phyloP scores from a whole-genome alignment of 2,888 invertebrate species.

The Drosophila borborema region DNA sequence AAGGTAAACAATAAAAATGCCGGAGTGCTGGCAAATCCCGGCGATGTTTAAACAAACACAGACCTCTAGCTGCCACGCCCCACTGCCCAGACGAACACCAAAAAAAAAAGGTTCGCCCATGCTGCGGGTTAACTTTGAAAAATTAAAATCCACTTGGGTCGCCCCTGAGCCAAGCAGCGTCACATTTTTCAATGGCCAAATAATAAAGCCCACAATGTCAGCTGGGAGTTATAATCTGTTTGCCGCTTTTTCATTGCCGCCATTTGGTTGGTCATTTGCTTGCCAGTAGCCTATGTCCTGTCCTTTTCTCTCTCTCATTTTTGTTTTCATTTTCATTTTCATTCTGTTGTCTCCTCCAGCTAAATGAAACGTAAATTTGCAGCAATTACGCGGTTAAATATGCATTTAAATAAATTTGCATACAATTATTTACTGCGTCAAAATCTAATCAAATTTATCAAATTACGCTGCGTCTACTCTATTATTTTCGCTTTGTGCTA shows the following conservation, averaged over 20 bases:
- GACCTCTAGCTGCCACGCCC: background rate
- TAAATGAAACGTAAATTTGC: conserved; percentile 85
- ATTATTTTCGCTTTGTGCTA: conserved; percentile 12
- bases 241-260: conserved; percentile 77
- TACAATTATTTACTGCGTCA: conserved; percentile 70
- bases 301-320: conserved; percentile 20
- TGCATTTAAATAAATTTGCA: conserved; percentile 83
- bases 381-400: conserved; percentile 84
- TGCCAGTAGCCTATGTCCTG: conserved; percentile 15
- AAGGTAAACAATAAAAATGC: conserved; percentile 72
- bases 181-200: conserved; percentile 81
- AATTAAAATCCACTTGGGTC: conserved; percentile 82
- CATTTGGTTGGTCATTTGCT: conserved; percentile 63
- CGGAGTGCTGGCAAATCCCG: conserved; percentile 52
- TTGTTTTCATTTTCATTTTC: background rate
- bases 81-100: conserved; percentile 2
- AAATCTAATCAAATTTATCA: conserved; percentile 63
- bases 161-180: conserved; percentile 33
- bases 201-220: conserved; percentile 82
- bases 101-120: conserved; percentile 69
- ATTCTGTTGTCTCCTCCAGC: conserved; percentile 15
- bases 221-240: conserved; percentile 81
- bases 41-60: conserved; percentile 67
- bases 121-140: conserved; percentile 72
- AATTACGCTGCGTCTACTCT: conserved; percentile 48